Evolutionary conservation across 2,113 vertebrate genomes (phyloP).

Genomic region (Scomber scombrus): DNA sequence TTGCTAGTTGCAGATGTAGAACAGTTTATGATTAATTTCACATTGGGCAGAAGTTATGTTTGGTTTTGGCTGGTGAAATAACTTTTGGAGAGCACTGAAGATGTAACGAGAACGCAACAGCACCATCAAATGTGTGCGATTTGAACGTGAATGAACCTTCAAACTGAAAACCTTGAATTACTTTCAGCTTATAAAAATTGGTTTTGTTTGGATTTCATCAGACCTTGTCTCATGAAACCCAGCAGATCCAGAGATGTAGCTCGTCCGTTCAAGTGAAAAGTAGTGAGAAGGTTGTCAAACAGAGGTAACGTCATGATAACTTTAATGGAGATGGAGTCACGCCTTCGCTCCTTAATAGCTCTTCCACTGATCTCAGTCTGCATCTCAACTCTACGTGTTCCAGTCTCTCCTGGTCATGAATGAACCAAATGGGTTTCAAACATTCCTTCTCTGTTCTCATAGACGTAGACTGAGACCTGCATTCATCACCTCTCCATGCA

Average conservation of each 20-base stretch:
- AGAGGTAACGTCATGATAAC: conserved; percentile 64
- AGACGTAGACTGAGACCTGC: conserved; percentile 72
- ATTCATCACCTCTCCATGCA: conserved; percentile 82
- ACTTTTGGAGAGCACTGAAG: neutral
- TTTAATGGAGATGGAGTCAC: conserved; percentile 66
- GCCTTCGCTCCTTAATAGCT: conserved; percentile 67
- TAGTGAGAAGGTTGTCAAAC: conserved; percentile 55
- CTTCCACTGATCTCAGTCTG: conserved; percentile 69
- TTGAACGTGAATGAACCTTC: neutral
- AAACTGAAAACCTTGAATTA: conserved; percentile 12
- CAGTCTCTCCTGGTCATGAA: conserved; percentile 62
- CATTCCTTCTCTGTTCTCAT: conserved; percentile 73
- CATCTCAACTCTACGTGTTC: conserved; percentile 62
- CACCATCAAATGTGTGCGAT: neutral
- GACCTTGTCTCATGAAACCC: conserved; percentile 15
- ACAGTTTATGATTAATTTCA: conserved; percentile 22
- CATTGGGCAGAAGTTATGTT: conserved; percentile 38
- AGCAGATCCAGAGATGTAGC: conserved; percentile 31
- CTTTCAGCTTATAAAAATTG: conserved; percentile 31
- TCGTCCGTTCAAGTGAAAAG: conserved; percentile 29
- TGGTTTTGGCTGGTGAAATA: conserved; percentile 52
- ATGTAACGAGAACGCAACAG: neutral
- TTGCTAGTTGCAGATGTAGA: too few relatives aligned
- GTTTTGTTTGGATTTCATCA: conserved; percentile 54
- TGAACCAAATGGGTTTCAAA: conserved; percentile 69